Conservation (phyloP, 1,140 invertebrate species). For the Hypsibius dujardini region DNA sequence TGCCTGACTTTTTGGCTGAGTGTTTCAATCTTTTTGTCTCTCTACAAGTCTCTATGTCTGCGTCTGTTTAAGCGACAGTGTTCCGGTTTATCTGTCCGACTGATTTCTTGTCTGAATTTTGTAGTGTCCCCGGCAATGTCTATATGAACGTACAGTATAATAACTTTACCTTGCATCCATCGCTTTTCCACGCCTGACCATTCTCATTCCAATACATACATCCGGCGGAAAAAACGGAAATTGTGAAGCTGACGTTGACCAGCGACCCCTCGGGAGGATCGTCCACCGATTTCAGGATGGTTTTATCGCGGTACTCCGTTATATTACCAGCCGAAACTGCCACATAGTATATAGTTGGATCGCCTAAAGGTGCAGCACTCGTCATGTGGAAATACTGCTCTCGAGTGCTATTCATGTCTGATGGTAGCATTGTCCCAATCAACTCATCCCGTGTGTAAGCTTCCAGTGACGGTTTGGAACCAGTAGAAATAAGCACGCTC, state of each 20-base stretch:
- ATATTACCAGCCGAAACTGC: background rate
- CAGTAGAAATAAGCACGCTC: background rate
- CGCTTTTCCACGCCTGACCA: constrained; percentile 25
- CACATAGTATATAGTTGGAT: background rate
- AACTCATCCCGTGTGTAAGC: background rate
- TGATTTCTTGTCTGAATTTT: background rate
- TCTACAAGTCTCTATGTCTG: too few species aligned
- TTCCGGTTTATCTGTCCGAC: too few species aligned
- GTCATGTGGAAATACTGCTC: background rate
- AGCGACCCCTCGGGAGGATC: background rate
- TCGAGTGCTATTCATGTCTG: too few species aligned
- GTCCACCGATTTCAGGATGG: background rate
- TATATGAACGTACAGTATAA: background rate
- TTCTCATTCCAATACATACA: constrained; percentile 27
- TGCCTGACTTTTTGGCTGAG: too few species aligned
- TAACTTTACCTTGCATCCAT: constrained; percentile 26
- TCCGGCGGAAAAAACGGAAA: constrained; percentile 21
- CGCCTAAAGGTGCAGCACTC: background rate
- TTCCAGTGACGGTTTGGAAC: background rate
- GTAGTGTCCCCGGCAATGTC: background rate
- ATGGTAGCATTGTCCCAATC: too few species aligned
- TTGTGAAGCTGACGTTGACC: background rate
- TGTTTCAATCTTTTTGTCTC: too few species aligned
- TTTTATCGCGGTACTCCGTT: background rate
- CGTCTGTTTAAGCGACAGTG: too few species aligned